A percentile compares a stretch with the other conserved stretches of the same genome.
Conservation (phyloP, 2,888 invertebrate genomes). For the Lottia scabra region DNA sequence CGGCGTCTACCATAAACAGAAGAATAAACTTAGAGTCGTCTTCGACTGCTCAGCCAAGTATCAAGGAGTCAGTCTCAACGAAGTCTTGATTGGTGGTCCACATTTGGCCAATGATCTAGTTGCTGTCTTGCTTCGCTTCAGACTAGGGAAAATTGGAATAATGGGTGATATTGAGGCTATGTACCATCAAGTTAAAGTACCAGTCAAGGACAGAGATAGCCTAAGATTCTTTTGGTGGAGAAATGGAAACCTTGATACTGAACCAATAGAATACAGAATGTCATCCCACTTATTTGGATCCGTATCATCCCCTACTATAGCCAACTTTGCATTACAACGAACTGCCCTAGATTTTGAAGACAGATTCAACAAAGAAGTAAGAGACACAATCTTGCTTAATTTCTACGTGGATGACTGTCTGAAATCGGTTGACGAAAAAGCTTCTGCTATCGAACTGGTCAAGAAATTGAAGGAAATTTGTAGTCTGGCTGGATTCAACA, state of each 20-base stretch:
- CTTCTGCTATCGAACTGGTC: neutral
- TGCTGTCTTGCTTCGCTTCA: conserved; percentile 8
- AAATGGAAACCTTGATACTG: neutral
- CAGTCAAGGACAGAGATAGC: conserved; percentile 7
- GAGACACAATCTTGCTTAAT: conserved; percentile 16
- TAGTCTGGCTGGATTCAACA: conserved; percentile 23
- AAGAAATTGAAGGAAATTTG: neutral
- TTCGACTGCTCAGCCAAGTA: conserved; percentile 11
- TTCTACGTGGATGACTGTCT: conserved; percentile 28
- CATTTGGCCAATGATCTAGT: conserved; percentile 14
- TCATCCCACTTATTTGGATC: conserved; percentile 19
- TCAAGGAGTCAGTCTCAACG: conserved; percentile 17
- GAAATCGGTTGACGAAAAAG: conserved; percentile 5
- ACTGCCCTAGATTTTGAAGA: neutral
- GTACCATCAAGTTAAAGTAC: conserved; percentile 21
- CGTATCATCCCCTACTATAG: conserved; percentile 11
- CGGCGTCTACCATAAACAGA: conserved; percentile 10
- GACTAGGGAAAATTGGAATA: conserved; percentile 11
- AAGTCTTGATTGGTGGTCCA: conserved; percentile 12
- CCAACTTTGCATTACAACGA: conserved; percentile 13
- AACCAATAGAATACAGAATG: conserved; percentile 17
- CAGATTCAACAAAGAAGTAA: neutral
- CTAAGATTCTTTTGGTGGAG: conserved; percentile 26
- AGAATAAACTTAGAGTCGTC: conserved; percentile 13
- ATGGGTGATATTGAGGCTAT: conserved; percentile 24